Evolutionary conservation across 2,113 vertebrate genomes (phyloP).

Genomic region (Gila orcuttii): DNA sequence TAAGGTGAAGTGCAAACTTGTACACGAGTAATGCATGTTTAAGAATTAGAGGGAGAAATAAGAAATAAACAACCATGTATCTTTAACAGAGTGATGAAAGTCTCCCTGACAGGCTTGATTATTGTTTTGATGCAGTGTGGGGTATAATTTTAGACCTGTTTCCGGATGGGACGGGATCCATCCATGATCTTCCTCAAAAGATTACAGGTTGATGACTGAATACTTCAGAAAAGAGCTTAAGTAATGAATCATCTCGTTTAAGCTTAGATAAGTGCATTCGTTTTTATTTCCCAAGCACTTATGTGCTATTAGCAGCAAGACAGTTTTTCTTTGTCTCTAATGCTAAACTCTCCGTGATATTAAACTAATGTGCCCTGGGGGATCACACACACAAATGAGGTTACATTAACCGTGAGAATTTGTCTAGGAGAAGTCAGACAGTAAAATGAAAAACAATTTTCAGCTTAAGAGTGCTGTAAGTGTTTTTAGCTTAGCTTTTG

Average conservation of each 20-base stretch:
- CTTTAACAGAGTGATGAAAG: constrained; percentile 1
- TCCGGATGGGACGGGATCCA: not conserved
- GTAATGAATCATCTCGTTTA: not conserved
- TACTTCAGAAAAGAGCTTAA: not conserved
- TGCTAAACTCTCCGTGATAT: not conserved
- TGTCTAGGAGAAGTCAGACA: not conserved
- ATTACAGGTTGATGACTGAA: constrained; percentile 15
- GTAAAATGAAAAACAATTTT: not conserved
- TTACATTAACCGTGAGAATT: not conserved
- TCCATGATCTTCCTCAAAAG: not conserved
- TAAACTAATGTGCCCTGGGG: not conserved
- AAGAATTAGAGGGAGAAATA: not conserved
- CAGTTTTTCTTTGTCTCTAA: not conserved
- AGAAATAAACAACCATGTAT: not conserved
- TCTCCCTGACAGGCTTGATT: not conserved
- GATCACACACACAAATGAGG: not conserved
- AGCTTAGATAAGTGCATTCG: not conserved
- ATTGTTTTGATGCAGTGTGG: not conserved
- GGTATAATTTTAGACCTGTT: constrained; percentile 18
- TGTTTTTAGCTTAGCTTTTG: not conserved
- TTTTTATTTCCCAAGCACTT: not conserved
- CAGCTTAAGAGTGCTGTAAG: not conserved
- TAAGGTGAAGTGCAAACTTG: not conserved
- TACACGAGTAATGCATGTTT: not conserved
- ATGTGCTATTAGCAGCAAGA: not conserved